Base-by-base conservation (phyloP, 1,140 invertebrate species). In the Bombus soroeensis region DNA sequence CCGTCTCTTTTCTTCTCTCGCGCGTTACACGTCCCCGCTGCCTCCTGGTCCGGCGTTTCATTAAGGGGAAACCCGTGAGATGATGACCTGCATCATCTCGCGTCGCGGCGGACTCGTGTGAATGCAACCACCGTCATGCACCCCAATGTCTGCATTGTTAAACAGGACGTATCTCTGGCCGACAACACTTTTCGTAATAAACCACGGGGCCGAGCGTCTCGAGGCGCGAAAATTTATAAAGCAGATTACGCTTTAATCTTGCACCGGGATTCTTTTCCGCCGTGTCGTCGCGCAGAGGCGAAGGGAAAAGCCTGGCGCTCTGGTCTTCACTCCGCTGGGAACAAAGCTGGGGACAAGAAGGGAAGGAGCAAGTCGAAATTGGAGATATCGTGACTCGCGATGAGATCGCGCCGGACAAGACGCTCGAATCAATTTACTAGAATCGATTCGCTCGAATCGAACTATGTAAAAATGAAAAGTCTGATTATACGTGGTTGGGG, bases 31-130 rank as follows among this genome's bases (percentile, higher is more conserved):
- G 47, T 53, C 47, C 47, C 47, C 37, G 57, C 74, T n/a, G 77
- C 43, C 81, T 85, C 34, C 86, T 92, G 85, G 80, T 85, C 87
- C 71, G 85, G 81, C 79, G 64, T 87, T 89, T 91, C 90, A 89
- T 91, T 91, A 91, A 83, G 75, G 41, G 79, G 77, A 57, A 68
- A 59, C 79, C 32, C 66, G 83, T 85, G 90, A 90, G 90, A 91
- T 86, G 90, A 91, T 83, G 89, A 84, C 87, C 89, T 90, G 91
- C 91, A 89, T 91, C 90, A 88, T 81, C 76, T 85, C 75, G 72
- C 74, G 88, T 81, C 81, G 78, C 70, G 22, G 28, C 80, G 79
- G 68, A 66, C 32, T 28, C 76, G 79, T 85, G 81, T 66, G 75
- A 77, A 82, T 64, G 47, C 66, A 13, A 57, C 47, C 64, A 62